Evolutionary conservation across 2,888 invertebrate species (phyloP).

Genomic region (Sarcophaga subvicina): DNA sequence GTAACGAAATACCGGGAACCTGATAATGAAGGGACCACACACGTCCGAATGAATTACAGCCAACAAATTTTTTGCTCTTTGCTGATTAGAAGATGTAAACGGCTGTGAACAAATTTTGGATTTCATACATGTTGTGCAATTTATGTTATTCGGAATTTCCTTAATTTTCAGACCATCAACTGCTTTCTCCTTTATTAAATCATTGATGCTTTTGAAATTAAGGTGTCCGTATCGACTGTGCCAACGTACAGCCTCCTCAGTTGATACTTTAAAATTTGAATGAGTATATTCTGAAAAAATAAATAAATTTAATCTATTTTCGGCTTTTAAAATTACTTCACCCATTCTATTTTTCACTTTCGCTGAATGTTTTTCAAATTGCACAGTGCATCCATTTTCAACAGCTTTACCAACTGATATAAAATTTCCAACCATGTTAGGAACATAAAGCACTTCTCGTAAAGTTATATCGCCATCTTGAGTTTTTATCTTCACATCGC

Average conservation of each 20-base stretch:
- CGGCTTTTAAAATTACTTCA: too few species aligned
- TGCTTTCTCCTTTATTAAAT: neutral
- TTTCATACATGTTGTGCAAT: constrained; percentile 25
- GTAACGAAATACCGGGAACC: too few species aligned
- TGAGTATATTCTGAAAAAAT: too few species aligned
- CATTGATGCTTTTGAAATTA: constrained; percentile 20
- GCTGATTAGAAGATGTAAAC: constrained; percentile 1
- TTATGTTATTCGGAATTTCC: neutral
- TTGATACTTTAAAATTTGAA: too few species aligned
- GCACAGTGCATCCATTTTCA: constrained; percentile 38
- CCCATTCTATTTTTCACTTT: constrained; percentile 5
- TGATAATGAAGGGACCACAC: constrained; percentile 21
- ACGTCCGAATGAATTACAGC: constrained; percentile 38
- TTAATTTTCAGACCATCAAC: neutral
- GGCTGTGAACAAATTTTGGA: constrained; percentile 19
- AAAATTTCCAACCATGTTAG: constrained; percentile 57
- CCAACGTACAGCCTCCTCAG: too few species aligned
- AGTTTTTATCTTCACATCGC: too few species aligned
- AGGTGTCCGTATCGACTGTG: neutral
- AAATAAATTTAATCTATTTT: too few species aligned
- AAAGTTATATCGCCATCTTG: constrained; percentile 26
- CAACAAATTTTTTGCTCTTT: constrained; percentile 1
- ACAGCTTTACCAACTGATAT: constrained; percentile 53
- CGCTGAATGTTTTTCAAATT: constrained; percentile 37
- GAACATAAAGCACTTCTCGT: constrained; percentile 48